Conservation (phyloP, 2,797 vertebrate genomes). For the Coilia nasus region DNA sequence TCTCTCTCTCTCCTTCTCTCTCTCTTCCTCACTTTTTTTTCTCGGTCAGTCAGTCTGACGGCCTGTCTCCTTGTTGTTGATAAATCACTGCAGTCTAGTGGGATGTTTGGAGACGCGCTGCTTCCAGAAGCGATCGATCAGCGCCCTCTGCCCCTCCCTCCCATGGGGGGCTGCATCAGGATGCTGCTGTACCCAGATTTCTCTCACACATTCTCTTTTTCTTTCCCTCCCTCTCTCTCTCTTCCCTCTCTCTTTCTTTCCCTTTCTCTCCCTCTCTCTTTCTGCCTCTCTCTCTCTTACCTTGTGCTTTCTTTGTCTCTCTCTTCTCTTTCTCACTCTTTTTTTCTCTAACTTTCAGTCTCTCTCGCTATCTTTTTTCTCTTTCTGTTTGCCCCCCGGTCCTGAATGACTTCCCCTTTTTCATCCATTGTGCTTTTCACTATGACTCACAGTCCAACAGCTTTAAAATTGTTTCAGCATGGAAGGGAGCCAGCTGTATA, state of each 20-base stretch:
- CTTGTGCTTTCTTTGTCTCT: no score
- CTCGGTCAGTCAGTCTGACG: background rate
- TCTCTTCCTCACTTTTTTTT: slow-evolving; percentile 17
- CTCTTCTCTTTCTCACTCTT: background rate
- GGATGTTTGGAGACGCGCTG: slow-evolving; percentile 20
- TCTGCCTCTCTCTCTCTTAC: background rate
- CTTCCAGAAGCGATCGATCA: slow-evolving; percentile 15
- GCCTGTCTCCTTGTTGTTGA: slow-evolving; percentile 23
- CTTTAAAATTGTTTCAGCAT: no score
- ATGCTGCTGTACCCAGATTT: background rate
- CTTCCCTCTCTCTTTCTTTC: background rate
- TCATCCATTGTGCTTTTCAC: no score
- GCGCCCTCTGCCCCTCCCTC: background rate
- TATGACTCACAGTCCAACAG: no score
- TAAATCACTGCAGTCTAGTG: slow-evolving; percentile 24
- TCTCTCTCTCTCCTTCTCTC: background rate
- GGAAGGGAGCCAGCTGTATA: no score
- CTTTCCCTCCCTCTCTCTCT: no score
- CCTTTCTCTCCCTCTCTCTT: background rate
- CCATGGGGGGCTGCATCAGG: background rate
- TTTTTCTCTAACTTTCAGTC: background rate
- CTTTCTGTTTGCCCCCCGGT: no score
- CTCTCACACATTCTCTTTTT: background rate
- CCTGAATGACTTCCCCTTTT: no score
- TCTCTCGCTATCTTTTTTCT: background rate